Evolutionary conservation across 2,888 invertebrate species (phyloP), one percentile per base, ranked within the genome.

Genomic region (Flabesymbios commensalis): DNA sequence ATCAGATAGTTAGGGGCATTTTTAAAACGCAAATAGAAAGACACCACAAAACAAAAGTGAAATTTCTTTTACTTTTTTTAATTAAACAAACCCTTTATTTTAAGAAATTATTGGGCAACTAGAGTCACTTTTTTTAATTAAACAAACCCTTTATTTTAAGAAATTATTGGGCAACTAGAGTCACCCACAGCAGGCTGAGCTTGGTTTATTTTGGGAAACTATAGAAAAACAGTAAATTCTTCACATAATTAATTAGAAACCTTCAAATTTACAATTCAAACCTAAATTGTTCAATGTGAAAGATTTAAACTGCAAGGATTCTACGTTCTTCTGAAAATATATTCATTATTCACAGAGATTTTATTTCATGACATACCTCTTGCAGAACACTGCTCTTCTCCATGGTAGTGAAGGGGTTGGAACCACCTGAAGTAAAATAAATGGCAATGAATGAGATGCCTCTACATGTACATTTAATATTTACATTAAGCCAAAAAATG

Each of bases 301-400:
- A 61, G 33, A 22, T 33, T 48, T 61, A 24, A 31, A 32, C 41
- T 51, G 24, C n/a, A 49, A 43, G 14, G 14, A 10, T 55, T 14
- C 14, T 14, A 52, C 54, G 28, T 14, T 17, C 5, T 4, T 56
- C 31, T 57, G n/a, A 22, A 63, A 62, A 17, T 17, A 36, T 26
- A n/a, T n/a, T n/a, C 19, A 59, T 43, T 24, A 31, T 14, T 33
- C 2, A 51, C 19, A 53, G n/a, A 49, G 5, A 43, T 43, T 42
- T 53, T 53, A 14, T 48, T 47, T n/a, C n/a, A n/a, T n/a, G n/a
- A n/a, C 72, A 65, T 64, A 84, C 85, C 78, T 99, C 98, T 85
- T 99, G 99, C 28, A 99, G 86, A 36, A 99, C 94, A 2, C 93
- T 90, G 0, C 96, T 97, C 84, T 98, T 98, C 77, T 99, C 98